These are phyloP conservation scores for Mesodorylaimus sp. DNA, from an alignment of 2,888 invertebrate species.

Conservation along the genomic window DNA sequence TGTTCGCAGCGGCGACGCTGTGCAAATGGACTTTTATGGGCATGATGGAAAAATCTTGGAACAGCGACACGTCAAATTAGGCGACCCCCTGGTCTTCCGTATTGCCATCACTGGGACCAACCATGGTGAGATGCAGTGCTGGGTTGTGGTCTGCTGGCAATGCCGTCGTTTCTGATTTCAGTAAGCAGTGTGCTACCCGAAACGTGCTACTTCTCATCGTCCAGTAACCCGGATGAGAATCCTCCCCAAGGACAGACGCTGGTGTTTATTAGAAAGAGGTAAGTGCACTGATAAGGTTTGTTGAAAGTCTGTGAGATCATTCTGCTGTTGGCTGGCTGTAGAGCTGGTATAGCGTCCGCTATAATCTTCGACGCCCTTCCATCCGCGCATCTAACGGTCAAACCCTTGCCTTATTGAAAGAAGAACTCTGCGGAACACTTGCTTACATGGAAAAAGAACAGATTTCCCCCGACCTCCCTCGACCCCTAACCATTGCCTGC, in stretches of 20 bases:
- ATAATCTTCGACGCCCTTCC: no score
- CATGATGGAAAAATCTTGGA: conserved; percentile 3
- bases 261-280: conserved; percentile 9
- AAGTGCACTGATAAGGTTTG: no score
- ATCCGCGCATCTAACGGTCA: no score
- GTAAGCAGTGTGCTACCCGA: conserved; percentile 6
- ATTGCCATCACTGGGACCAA: conserved; percentile 5
- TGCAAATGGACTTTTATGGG: conserved; percentile 9
- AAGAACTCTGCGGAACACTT: no score
- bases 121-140: not conserved
- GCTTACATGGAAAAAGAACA: no score
- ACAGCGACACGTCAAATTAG: conserved; percentile 6
- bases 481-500: no score
- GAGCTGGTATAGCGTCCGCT: no score
- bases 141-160: not conserved
- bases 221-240: conserved; percentile 8
- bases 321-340: no score
- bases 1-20: conserved; percentile 6
- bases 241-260: conserved; percentile 2
- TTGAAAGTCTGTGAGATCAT: no score
- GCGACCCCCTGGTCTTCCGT: conserved; percentile 6
- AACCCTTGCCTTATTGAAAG: no score
- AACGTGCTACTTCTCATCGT: conserved; percentile 10
- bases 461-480: no score
- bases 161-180: not conserved